Evolutionary conservation across 2,797 vertebrate species (phyloP), one percentile per base, ranked within the genome.

Genomic region (Melanotaenia maccullochi): DNA sequence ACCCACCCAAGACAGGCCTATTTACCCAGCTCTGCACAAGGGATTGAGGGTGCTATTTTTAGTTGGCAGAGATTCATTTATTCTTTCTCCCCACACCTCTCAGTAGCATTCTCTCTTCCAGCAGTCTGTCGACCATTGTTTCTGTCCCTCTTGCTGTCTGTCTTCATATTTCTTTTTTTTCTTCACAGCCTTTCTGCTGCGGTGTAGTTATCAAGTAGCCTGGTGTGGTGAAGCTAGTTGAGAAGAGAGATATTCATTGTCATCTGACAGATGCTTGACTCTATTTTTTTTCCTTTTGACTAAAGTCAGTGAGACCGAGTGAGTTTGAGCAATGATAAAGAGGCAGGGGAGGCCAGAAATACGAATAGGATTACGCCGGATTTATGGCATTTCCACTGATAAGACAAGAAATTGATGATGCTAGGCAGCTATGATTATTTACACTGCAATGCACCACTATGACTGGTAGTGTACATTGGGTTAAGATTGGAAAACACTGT

Each of bases 31-130:
- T 44, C 68, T 60, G 79, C 85, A 78, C 75, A 74, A 66, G 82
- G 88, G 85, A 92, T 85, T 81, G 79, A 61, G 82, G 60, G 73
- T 2, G 76, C 85, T 94, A 92, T 94, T 92, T 93, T 90, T 93
- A 93, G 91, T 84, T 77, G 66, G 59, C 85, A 73, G 56, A 78
- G 65, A 88, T 88, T 90, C 82, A 90, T 91, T 87, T 88, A 80
- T 89, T 85, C 61, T 67, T 42, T 44, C 64, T 65, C 57, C 60
- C 70, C 71, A 30, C 70, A 67, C 65, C 73, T 81, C 55, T 76
- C 79, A 65, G 75, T 55, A 49, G 73, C 73, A 68, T 61, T 83
- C 76, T 83, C 59, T 68, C 76, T 83, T 80, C 79, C 79, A 84
- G 62, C 14, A 1, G 59, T 84, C 71, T 82, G 79, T 51, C 67